Evolutionary conservation across 2,113 vertebrate species (phyloP).

Genomic region (Barbus barbus): DNA sequence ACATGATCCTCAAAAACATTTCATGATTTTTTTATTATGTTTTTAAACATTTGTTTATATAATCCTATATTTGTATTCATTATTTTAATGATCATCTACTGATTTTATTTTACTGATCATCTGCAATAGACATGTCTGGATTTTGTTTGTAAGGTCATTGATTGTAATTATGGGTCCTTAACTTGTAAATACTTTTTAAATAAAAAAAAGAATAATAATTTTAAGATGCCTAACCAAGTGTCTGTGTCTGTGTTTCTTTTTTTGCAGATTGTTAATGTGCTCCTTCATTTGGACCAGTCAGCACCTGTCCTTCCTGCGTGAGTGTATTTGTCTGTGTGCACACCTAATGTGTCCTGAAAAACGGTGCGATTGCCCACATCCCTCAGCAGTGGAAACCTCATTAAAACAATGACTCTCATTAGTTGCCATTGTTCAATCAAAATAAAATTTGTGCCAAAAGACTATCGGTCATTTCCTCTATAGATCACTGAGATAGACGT

Average conservation of each 20-base stretch:
- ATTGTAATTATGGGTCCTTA: neutral
- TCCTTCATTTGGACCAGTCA: conserved; percentile 28
- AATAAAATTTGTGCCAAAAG: conserved; percentile 75
- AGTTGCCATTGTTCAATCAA: conserved; percentile 65
- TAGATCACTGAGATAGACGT: conserved; percentile 40
- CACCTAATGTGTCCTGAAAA: conserved; percentile 26
- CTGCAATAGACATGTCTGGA: neutral
- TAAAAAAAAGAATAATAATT: too few species aligned
- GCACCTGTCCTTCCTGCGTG: conserved; percentile 26
- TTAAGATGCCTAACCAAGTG: neutral
- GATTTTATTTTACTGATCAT: neutral
- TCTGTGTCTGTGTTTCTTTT: conserved; percentile 10
- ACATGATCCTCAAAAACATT: neutral
- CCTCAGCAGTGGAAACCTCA: conserved; percentile 42
- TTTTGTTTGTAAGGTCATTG: neutral
- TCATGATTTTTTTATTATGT: neutral
- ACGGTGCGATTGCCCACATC: conserved; percentile 11
- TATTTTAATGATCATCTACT: neutral
- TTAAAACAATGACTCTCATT: conserved; percentile 55
- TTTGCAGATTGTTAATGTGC: conserved; percentile 70
- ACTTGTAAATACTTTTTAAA: neutral
- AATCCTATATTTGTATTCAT: neutral
- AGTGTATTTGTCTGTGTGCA: conserved; percentile 5
- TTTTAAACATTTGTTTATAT: neutral
- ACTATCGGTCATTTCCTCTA: conserved; percentile 46